Percentiles rank a stretch among this genome's conserved stretches.
phyloP scores from a whole-genome alignment of 2,113 vertebrate genomes.

The Chaetops frenatus region DNA sequence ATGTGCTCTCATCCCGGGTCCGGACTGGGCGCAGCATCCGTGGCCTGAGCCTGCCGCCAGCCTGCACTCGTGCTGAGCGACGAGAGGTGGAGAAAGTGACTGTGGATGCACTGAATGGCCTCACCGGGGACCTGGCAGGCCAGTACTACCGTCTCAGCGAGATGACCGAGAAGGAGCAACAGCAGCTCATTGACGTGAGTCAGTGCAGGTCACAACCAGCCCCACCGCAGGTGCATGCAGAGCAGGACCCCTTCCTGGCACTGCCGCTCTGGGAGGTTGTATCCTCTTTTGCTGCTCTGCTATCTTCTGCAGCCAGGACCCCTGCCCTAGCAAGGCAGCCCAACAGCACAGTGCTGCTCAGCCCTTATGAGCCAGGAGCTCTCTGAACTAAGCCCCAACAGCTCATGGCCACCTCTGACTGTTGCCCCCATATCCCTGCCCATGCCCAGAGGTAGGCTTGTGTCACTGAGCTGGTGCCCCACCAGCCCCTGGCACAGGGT shows the following conservation, averaged over 20 bases:
- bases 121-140: constrained; percentile 74
- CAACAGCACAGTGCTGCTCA: neutral
- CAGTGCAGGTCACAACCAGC: neutral
- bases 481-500: neutral
- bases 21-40: constrained; percentile 84
- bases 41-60: constrained; percentile 79
- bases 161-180: constrained; percentile 80
- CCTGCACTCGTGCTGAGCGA: constrained; percentile 77
- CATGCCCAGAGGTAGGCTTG: neutral
- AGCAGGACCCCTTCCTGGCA: neutral
- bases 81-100: constrained; percentile 79
- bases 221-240: accelerated
- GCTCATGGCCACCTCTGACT: neutral
- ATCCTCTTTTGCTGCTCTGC: neutral
- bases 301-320: neutral
- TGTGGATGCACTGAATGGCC: constrained; percentile 69
- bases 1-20: constrained; percentile 92
- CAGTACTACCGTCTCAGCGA: constrained; percentile 78
- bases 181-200: constrained; percentile 83
- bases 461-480: neutral
- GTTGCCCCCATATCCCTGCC: neutral
- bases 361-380: neutral
- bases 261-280: accelerated
- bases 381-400: neutral
- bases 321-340: neutral